Percentiles rank a stretch among this genome's conserved stretches.
Conservation (phyloP, 2,888 invertebrate species). For the Nymphalis c-album region DNA sequence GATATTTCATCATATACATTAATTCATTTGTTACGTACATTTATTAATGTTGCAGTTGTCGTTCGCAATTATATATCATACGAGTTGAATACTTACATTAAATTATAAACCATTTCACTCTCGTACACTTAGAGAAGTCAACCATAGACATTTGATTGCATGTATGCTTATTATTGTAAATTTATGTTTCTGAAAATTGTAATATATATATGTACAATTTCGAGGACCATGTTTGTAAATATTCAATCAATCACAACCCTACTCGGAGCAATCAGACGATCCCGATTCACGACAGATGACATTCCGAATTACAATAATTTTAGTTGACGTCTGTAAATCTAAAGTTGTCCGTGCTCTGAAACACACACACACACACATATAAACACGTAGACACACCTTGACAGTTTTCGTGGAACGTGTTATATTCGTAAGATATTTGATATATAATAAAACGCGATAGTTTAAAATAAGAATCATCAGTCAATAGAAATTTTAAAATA, state of each 20-base stretch:
- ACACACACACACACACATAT: background rate
- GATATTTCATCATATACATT: slow-evolving; percentile 1
- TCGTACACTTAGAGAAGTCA: background rate
- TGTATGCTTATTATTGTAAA: background rate
- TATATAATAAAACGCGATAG: slow-evolving; percentile 15
- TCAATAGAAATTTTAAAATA: slow-evolving; percentile 29
- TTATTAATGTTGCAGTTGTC: slow-evolving; percentile 2
- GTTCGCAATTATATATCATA: background rate
- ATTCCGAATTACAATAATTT: slow-evolving; percentile 46
- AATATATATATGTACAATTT: slow-evolving; percentile 2
- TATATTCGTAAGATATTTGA: slow-evolving; percentile 16
- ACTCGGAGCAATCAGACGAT: slow-evolving; percentile 34
- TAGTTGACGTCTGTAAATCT: slow-evolving; percentile 39
- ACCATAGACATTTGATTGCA: no score
- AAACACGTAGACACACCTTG: background rate
- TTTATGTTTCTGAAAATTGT: background rate
- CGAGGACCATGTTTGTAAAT: background rate
- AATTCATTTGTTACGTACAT: background rate
- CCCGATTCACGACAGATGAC: slow-evolving; percentile 46
- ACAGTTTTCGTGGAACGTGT: slow-evolving; percentile 7
- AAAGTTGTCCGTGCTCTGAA: slow-evolving; percentile 23
- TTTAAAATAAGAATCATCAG: slow-evolving; percentile 20
- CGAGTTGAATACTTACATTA: background rate
- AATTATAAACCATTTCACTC: background rate
- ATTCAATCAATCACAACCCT: slow-evolving; percentile 31